Percentiles rank a stretch among this genome's conserved stretches.
These are phyloP conservation scores for Butastur rufipennis DNA, from an alignment of 2,113 vertebrate species.

Conservation along the genomic window DNA sequence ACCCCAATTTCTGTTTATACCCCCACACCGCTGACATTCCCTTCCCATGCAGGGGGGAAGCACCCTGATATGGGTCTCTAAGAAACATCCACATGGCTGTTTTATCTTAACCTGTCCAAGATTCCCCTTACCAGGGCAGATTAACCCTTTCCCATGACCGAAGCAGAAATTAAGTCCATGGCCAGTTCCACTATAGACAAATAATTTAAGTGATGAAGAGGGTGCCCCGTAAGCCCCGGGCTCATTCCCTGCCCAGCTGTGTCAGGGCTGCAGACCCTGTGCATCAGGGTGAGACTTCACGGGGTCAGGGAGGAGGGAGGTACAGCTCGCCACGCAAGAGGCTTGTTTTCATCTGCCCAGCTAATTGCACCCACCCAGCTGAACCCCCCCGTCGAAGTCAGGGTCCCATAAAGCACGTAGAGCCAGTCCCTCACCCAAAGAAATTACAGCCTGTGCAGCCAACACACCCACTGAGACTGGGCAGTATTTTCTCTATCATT, in stretches of 20 bases:
- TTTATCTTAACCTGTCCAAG: neutral
- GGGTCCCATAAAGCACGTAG: neutral
- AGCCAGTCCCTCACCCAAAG: neutral
- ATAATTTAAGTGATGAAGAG: neutral
- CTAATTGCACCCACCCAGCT: neutral
- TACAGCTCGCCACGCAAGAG: neutral
- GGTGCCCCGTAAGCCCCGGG: no score
- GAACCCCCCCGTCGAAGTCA: neutral
- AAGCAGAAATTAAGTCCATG: neutral
- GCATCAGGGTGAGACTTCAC: accelerated
- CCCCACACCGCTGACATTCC: neutral
- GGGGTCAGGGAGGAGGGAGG: neutral
- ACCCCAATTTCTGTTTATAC: neutral
- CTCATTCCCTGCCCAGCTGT: neutral
- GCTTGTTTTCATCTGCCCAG: neutral
- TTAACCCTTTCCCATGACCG: neutral
- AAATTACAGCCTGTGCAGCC: neutral
- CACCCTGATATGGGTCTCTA: neutral
- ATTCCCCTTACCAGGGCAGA: neutral
- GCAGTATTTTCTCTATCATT: neutral
- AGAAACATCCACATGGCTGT: neutral
- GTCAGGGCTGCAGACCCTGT: neutral
- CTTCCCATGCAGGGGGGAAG: neutral
- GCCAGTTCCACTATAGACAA: neutral
- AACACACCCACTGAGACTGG: neutral